These are phyloP conservation scores for Actenoides lindsayi DNA, from an alignment of 2,113 vertebrate genomes.

Conservation along the genomic window DNA sequence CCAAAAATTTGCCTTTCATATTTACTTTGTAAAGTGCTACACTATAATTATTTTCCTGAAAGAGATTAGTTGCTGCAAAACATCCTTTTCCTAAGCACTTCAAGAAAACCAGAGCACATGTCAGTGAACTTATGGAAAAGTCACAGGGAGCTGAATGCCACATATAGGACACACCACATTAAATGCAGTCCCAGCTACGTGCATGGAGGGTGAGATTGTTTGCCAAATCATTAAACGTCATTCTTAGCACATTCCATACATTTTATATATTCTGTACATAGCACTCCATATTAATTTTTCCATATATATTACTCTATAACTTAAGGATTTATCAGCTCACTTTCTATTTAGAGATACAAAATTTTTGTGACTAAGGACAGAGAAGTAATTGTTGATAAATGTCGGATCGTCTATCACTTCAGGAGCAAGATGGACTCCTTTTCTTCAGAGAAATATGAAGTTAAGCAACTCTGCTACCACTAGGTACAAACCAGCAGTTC, in stretches of 20 bases:
- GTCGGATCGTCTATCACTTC: neutral
- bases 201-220: neutral
- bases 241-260: neutral
- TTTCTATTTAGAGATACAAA: neutral
- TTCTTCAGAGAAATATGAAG: neutral
- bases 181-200: neutral
- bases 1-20: conserved; percentile 15
- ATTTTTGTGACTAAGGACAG: neutral
- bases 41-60: conserved; percentile 27
- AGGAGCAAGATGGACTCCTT: neutral
- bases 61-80: conserved; percentile 8
- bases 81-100: conserved; percentile 9
- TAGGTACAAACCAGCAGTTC: neutral
- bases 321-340: neutral
- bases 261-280: neutral
- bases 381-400: neutral
- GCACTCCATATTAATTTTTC: neutral
- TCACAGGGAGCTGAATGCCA: conserved; percentile 8
- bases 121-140: conserved; percentile 15
- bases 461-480: neutral
- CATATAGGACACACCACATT: neutral
- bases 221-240: neutral
- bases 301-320: neutral
- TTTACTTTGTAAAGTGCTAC: conserved; percentile 44
- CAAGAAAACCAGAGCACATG: neutral